phyloP scores from a whole-genome alignment of 2,113 vertebrate genomes.

The Anas platyrhynchos region DNA sequence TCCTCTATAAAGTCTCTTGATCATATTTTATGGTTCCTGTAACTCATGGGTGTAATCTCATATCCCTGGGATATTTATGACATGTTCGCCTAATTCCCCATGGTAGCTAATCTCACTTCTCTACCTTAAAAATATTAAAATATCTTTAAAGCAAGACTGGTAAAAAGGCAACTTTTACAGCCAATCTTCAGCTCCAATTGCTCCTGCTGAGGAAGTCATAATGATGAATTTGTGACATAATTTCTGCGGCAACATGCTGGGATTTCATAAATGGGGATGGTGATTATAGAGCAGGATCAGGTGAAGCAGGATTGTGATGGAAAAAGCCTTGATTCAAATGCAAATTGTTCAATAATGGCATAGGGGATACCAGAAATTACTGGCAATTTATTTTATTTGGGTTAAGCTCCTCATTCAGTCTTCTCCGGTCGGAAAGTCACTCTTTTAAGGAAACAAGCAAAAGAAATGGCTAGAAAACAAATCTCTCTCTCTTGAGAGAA shows the following conservation, averaged over 20 bases:
- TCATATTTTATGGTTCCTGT: conserved; percentile 47
- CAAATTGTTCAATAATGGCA: conserved; percentile 73
- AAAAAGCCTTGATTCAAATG: conserved; percentile 70
- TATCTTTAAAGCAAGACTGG: conserved; percentile 52
- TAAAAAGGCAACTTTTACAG: conserved; percentile 50
- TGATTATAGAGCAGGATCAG: conserved; percentile 73
- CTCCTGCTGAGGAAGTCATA: conserved; percentile 70
- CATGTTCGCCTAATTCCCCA: conserved; percentile 10
- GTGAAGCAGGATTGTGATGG: conserved; percentile 71
- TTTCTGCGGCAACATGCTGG: conserved; percentile 65
- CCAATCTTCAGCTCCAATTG: conserved; percentile 51
- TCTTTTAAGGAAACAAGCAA: neutral
- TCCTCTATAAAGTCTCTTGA: conserved; percentile 53
- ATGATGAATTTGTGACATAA: conserved; percentile 73
- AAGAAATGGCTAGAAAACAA: conserved; percentile 11
- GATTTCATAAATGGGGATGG: conserved; percentile 72
- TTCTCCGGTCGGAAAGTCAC: conserved; percentile 32
- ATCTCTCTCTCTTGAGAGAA: conserved; percentile 1
- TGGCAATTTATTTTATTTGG: conserved; percentile 75
- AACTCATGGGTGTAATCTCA: conserved; percentile 41
- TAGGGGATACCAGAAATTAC: conserved; percentile 73
- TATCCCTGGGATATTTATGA: conserved; percentile 50
- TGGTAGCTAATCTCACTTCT: conserved; percentile 26
- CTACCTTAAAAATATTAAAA: conserved; percentile 9
- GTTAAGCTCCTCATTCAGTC: conserved; percentile 62